Base-by-base conservation (phyloP, 2,113 vertebrate species). In the Nothocercus nigrocapillus region DNA sequence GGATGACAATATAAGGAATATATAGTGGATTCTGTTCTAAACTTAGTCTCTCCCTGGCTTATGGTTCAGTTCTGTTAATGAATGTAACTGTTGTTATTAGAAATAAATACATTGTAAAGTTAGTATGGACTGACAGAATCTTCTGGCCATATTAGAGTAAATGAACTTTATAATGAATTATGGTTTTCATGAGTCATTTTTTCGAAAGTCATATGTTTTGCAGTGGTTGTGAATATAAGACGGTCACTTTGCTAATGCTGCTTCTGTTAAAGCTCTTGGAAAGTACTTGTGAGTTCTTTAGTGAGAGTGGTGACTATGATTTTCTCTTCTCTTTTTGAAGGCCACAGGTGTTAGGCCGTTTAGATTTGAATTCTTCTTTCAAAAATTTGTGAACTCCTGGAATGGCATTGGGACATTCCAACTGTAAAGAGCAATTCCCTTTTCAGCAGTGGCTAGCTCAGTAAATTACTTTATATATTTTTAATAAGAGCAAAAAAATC, bases 1-100 rank as follows among this genome's bases (percentile, higher is more conserved):
- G 30, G 11, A 17, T 0, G 1, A n/a, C 36, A 63, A 2, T 53
- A 27, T 12, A 11, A 1, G 38, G n/a, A 72, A 2, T 47, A 27
- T 12, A 11, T 6, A 27, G 34, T 3, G 21, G 34, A 45, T 18
- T 30, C 42, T 61, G 3, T 53, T 84, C 82, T 79, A 34, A 72
- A 54, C 24, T 40, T 70, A 74, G 8, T 12, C 9, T 82, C 21
- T 51, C 38, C 16, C 15, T 85, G 28, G 4, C 9, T 64, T 79
- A 16, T 45, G 22, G 69, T 62, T 73, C 38, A 32, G 4, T 75
- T 79, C 7, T n/a, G 8, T 17, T 51, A 67, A 44, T 49, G 34
- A 45, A 40, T 70, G 15, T 63, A 82, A 76, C 9, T 1, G 4
- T 68, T 17, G 7, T 82, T 62, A 42, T 66, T 38, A 73, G 67